Evolutionary conservation across 2,888 invertebrate genomes (phyloP).

Genomic region (Hypercompe scribonia): DNA sequence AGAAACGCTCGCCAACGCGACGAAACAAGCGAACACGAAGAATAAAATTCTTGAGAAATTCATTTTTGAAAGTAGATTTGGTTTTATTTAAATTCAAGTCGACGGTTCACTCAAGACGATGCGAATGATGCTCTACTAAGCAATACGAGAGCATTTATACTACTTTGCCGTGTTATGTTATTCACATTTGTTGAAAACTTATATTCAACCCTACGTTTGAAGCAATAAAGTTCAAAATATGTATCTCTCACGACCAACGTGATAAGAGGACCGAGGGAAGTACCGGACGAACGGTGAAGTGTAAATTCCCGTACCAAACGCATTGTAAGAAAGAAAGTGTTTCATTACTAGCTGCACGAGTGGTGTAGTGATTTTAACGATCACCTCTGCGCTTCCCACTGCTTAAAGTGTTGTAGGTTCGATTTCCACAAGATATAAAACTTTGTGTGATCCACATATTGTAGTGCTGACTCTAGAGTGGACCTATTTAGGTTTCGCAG

Average conservation of each 20-base stretch:
- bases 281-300: background rate
- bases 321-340: too few species aligned
- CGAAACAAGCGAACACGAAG: conserved; percentile 47
- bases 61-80: conserved; percentile 49
- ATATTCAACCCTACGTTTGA: background rate
- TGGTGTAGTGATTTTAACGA: background rate
- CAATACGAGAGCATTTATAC: conserved; percentile 11
- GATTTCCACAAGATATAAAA: background rate
- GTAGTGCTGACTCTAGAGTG: too few species aligned
- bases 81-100: conserved; percentile 9
- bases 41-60: conserved; percentile 55
- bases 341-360: background rate
- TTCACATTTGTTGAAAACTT: background rate
- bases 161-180: background rate
- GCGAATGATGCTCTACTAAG: conserved; percentile 30
- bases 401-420: background rate
- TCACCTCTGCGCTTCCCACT: background rate
- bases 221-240: background rate
- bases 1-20: conserved; percentile 49
- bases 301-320: background rate
- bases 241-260: background rate
- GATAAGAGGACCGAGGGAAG: background rate
- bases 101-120: conserved; percentile 10
- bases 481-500: too few species aligned
- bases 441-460: background rate